These are phyloP conservation scores for Thymelicus lineola DNA, from an alignment of 2,888 invertebrate species.

Conservation along the genomic window DNA sequence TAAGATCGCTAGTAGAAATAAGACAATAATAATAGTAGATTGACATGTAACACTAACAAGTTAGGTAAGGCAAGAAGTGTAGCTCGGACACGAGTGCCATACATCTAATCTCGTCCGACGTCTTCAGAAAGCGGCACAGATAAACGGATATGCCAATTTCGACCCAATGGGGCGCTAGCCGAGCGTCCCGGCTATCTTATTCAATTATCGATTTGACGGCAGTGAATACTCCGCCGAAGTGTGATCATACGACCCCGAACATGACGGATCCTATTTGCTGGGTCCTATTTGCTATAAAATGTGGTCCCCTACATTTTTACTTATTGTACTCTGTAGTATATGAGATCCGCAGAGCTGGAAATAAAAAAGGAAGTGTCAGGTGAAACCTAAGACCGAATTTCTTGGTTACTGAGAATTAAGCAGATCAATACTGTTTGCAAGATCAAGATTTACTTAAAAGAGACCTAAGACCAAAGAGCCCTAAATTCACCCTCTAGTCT, in stretches of 20 bases:
- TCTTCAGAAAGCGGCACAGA: conserved; percentile 34
- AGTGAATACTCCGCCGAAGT: conserved; percentile 35
- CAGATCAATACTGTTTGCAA: too few relatives aligned
- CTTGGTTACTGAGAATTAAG: too few relatives aligned
- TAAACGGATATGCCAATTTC: conserved; percentile 68
- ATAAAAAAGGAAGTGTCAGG: too few relatives aligned
- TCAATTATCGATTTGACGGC: conserved; percentile 58
- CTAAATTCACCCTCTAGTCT: too few relatives aligned
- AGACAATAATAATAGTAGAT: neutral
- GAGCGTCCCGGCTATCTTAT: conserved; percentile 54
- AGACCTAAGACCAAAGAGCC: too few relatives aligned
- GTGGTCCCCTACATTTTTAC: conserved; percentile 2
- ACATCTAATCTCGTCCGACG: conserved; percentile 27
- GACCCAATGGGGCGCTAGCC: conserved; percentile 53
- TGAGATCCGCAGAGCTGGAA: too few relatives aligned
- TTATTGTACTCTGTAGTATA: neutral
- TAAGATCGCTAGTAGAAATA: too few relatives aligned
- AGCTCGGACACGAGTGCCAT: conserved; percentile 25
- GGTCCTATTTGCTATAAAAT: conserved; percentile 6
- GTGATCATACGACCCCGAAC: conserved; percentile 36
- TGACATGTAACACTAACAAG: conserved; percentile 15
- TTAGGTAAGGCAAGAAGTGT: conserved; percentile 28
- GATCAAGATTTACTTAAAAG: too few relatives aligned
- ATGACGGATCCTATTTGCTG: conserved; percentile 33
- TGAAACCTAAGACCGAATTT: too few relatives aligned